A percentile compares a stretch with the other conserved stretches of the same genome.
Evolutionary conservation across 2,797 vertebrate genomes (phyloP).

Genomic region (Molossus alvarezi): DNA sequence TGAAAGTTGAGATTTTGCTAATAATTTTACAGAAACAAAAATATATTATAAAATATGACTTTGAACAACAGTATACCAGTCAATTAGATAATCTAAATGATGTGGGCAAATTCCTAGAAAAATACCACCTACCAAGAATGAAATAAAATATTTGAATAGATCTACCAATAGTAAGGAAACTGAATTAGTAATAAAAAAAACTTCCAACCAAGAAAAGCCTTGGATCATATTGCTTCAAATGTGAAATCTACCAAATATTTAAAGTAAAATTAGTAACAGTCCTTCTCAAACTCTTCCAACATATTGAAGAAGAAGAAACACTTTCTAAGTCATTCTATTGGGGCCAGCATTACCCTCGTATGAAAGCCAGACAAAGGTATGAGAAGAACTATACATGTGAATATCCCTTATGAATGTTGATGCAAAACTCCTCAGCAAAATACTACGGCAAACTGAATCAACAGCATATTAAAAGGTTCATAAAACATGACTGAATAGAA

Average conservation of each 20-base stretch:
- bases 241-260: not conserved
- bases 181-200: not conserved
- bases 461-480: not conserved
- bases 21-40: not conserved
- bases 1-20: not conserved
- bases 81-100: not conserved
- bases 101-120: not conserved
- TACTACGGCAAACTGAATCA: not conserved
- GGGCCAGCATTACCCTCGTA: no score
- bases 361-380: no score
- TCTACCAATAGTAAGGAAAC: not conserved
- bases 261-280: not conserved
- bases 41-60: not conserved
- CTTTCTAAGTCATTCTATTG: no score
- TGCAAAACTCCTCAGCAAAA: no score
- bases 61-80: not conserved
- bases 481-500: not conserved
- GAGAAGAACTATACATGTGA: no score
- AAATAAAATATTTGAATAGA: not conserved
- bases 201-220: not conserved
- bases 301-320: not conserved
- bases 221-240: not conserved
- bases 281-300: not conserved
- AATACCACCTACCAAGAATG: not conserved
- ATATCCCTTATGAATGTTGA: no score